Base-by-base conservation (phyloP, 2,888 invertebrate species). In the Norana najaformis region DNA sequence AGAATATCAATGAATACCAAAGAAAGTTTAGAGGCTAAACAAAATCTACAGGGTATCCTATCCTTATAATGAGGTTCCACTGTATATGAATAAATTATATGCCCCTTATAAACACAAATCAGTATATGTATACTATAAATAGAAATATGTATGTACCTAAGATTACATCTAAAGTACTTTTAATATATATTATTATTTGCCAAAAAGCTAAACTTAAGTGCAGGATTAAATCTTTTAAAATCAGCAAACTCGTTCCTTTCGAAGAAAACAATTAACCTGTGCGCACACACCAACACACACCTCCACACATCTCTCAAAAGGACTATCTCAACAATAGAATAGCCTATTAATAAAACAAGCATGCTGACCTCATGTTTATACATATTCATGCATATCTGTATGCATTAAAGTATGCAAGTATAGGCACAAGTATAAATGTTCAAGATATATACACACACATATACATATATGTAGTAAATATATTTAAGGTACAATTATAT, bases 281-380 rank as follows among this genome's bases (percentile, higher is more conserved):
- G 69, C n/a, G 30, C 69, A 69, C n/a, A 69, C 69, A 69, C 69
- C 11, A 30, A 69, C 11, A 47, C 47, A 47, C 47, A 47, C 47
- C n/a, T n/a, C n/a, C n/a, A 47, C 8, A 69, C n/a, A 69, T n/a
- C 69, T 69, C 69, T 69, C 69, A 69, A 69, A 69, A 8, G 69
- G 69, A 30, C 69, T 8, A n/a, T n/a, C n/a, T n/a, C n/a, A n/a
- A n/a, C n/a, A n/a, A 69, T n/a, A 69, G 69, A 69, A 69, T 69
- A 69, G 69, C 69, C 69, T 69, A 69, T 69, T 69, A 69, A 69
- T 69, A 69, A 69, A n/a, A n/a, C 69, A n/a, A 69, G 69, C 69
- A 69, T 30, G 69, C 69, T 53, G 53, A 53, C 53, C 53, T 69
- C 69, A 69, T 69, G 69, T 13, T 69, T 16, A 8, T 69, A 69